Evolutionary conservation across 2,888 invertebrate species (phyloP).

Genomic region (Cataglyphis albicans): DNA sequence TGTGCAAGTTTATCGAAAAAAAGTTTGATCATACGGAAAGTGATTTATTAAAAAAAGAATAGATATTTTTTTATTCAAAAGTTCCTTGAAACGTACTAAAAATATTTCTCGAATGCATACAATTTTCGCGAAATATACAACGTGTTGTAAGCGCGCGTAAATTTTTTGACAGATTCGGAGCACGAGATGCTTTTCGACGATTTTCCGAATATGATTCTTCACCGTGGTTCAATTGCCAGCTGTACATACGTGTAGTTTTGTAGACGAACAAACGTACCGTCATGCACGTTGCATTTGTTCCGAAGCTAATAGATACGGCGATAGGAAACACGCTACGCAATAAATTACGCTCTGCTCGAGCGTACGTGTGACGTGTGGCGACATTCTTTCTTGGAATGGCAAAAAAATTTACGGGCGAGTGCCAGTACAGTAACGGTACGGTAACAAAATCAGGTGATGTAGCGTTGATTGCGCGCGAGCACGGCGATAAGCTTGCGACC

Average conservation of each 20-base stretch:
- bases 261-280: conserved; percentile 11
- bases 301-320: conserved; percentile 65
- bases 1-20: neutral
- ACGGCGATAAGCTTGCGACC: conserved; percentile 47
- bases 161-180: conserved; percentile 10
- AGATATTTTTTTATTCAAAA: neutral
- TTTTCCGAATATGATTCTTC: neutral
- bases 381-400: conserved; percentile 46
- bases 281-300: conserved; percentile 59
- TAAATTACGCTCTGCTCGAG: conserved; percentile 63
- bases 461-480: conserved; percentile 65
- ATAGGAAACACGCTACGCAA: conserved; percentile 66
- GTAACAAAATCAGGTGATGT: conserved; percentile 51
- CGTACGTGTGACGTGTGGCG: conserved; percentile 30
- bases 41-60: neutral
- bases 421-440: neutral
- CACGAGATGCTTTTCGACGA: conserved; percentile 1
- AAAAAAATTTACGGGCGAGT: conserved; percentile 51
- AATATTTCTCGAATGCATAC: conserved; percentile 2
- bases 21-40: neutral
- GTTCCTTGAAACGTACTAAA: neutral
- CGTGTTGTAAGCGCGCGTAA: neutral
- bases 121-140: neutral
- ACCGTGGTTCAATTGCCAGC: neutral
- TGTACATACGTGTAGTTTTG: neutral